Percentiles rank a stretch among this genome's conserved stretches.
Evolutionary conservation across 2,888 invertebrate species (phyloP).

Genomic region (Drosophila sordidula): DNA sequence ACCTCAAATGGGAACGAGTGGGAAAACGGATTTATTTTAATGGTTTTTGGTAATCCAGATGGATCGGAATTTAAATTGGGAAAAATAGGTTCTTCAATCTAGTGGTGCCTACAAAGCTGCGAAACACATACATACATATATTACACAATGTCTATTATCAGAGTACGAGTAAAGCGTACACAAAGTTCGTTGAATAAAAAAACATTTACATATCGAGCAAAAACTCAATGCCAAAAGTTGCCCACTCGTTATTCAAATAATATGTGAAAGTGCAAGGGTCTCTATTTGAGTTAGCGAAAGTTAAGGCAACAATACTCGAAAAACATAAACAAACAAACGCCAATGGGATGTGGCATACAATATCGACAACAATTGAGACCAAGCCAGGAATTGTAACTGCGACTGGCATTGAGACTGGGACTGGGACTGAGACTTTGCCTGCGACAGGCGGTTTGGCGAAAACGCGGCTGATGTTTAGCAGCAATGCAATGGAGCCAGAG

Average conservation of each 20-base stretch:
- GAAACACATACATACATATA: slow-evolving; percentile 1
- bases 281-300: slow-evolving; percentile 50
- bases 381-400: slow-evolving; percentile 8
- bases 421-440: not conserved
- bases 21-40: too few species aligned
- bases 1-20: too few species aligned
- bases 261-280: slow-evolving; percentile 15
- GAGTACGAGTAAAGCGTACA: slow-evolving; percentile 11
- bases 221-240: slow-evolving; percentile 61
- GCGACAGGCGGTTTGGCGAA: slow-evolving; percentile 15
- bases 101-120: slow-evolving; percentile 7
- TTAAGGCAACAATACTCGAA: slow-evolving; percentile 71
- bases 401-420: not conserved
- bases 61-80: too few species aligned
- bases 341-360: slow-evolving; percentile 55
- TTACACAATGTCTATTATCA: slow-evolving; percentile 4
- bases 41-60: too few species aligned
- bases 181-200: slow-evolving; percentile 52
- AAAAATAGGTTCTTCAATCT: not conserved
- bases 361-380: slow-evolving; percentile 21
- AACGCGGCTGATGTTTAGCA: slow-evolving; percentile 17
- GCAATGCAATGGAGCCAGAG: slow-evolving; percentile 61
- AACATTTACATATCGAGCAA: slow-evolving; percentile 70
- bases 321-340: slow-evolving; percentile 76
- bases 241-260: slow-evolving; percentile 36